Conservation (phyloP, 2,113 vertebrate genomes). For the Fulica atra region DNA sequence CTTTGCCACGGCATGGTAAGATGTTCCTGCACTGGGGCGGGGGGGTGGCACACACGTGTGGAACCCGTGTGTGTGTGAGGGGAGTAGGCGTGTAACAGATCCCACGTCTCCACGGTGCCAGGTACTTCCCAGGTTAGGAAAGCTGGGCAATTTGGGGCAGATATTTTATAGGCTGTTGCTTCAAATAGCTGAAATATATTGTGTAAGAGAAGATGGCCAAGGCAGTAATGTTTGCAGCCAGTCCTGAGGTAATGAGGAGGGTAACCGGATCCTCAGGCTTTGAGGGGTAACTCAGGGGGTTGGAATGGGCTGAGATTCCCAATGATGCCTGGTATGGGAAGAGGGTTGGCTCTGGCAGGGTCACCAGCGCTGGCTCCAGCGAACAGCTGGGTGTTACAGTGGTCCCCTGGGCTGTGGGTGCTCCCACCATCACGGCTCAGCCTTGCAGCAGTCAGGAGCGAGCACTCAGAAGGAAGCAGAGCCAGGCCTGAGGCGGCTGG, state of each 20-base stretch:
- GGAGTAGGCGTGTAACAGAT: not conserved
- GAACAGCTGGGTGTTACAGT: fast-evolving
- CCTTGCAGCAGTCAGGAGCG: fast-evolving
- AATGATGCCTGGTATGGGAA: fast-evolving
- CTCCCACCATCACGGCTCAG: fast-evolving
- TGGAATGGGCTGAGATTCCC: not conserved
- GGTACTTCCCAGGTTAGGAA: not conserved
- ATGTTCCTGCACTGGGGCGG: not conserved
- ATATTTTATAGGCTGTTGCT: constrained; percentile 5
- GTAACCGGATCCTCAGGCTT: not conserved
- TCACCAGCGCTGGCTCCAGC: not conserved
- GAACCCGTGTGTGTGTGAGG: not conserved
- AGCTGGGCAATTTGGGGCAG: not conserved
- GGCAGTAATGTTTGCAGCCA: constrained; percentile 1
- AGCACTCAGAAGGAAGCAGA: not conserved
- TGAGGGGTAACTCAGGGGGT: not conserved
- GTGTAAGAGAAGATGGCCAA: not conserved
- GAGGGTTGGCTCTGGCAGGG: not conserved
- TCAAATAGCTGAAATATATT: not conserved
- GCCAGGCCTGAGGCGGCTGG: not conserved
- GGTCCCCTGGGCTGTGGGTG: not conserved
- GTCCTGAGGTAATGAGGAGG: not conserved
- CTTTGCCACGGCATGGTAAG: not conserved
- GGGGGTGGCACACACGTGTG: not conserved
- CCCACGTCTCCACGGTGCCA: not conserved